Evolutionary conservation across 30 jellyfish, hydroid and myxozoan genomes (phyloP).

Genomic region (Cassiopea xamachana): DNA sequence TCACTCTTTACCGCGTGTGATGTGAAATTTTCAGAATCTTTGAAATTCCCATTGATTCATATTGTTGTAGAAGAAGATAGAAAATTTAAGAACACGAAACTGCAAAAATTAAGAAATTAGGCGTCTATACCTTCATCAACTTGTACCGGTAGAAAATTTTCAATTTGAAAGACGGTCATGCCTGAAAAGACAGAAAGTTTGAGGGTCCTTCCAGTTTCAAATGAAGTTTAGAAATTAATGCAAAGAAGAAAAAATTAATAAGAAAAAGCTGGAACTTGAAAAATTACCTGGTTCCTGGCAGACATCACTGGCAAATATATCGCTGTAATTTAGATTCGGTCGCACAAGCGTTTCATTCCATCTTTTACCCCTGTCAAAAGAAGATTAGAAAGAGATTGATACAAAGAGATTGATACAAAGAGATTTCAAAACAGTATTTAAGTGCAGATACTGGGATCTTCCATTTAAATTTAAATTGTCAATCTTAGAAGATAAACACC

Average conservation of each 20-base stretch:
- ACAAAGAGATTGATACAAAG: background rate
- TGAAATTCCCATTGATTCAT: background rate
- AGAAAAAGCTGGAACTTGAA: background rate
- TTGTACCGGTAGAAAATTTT: constrained; percentile 93
- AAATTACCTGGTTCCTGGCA: constrained; percentile 89
- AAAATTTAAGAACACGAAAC: too few relatives aligned
- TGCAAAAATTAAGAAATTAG: background rate
- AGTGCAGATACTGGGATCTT: background rate
- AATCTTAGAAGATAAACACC: background rate
- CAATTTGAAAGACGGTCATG: constrained; percentile 90
- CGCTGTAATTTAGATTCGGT: constrained; percentile 92
- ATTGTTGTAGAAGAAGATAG: too few relatives aligned
- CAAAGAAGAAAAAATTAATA: background rate
- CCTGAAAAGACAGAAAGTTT: constrained; percentile 56
- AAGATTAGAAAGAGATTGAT: background rate
- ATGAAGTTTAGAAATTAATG: background rate
- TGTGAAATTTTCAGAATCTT: background rate
- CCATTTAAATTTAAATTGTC: background rate
- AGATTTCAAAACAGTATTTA: background rate
- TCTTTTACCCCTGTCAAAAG: constrained; percentile 73
- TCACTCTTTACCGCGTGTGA: too few relatives aligned
- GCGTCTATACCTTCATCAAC: constrained; percentile 86
- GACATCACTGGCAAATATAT: constrained; percentile 90
- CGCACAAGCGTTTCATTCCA: constrained; percentile 92
- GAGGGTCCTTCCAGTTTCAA: background rate